Percentiles rank a stretch among this genome's conserved stretches.
These are phyloP conservation scores for Saccopteryx leptura DNA, from an alignment of 2,113 vertebrate species.

Conservation along the genomic window DNA sequence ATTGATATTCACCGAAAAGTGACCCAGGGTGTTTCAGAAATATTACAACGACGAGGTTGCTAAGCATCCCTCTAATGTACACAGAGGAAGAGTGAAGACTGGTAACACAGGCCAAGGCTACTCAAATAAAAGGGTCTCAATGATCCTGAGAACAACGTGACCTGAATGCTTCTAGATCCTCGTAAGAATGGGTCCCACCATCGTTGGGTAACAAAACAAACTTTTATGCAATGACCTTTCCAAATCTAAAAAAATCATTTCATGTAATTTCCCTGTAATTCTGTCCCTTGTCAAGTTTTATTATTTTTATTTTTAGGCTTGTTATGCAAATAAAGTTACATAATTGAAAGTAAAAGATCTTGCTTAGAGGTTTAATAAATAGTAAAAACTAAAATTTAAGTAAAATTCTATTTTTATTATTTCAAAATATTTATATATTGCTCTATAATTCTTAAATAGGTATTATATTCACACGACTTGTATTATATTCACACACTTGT, in stretches of 20 bases:
- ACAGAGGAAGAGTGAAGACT: slow-evolving; percentile 70
- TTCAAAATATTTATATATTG: background rate
- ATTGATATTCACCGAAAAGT: slow-evolving; percentile 71
- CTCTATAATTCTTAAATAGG: background rate
- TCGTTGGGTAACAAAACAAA: slow-evolving; percentile 29
- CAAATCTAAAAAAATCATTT: slow-evolving; percentile 28
- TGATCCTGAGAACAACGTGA: slow-evolving; percentile 53
- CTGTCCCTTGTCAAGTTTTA: background rate
- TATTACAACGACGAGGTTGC: slow-evolving; percentile 72
- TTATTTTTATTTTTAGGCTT: background rate
- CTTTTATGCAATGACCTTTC: background rate
- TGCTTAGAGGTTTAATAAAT: background rate
- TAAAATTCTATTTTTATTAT: background rate
- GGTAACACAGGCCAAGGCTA: slow-evolving; percentile 58
- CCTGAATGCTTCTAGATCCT: slow-evolving; percentile 49
- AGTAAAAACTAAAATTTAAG: slow-evolving; percentile 5
- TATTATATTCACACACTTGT: background rate
- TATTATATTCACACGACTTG: background rate
- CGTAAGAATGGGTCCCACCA: background rate
- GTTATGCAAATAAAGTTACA: slow-evolving; percentile 30
- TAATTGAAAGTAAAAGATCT: background rate
- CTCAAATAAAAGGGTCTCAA: slow-evolving; percentile 73
- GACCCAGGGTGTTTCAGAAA: slow-evolving; percentile 64
- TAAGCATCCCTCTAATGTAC: slow-evolving; percentile 76
- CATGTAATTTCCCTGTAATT: background rate